These are phyloP conservation scores for Dolichomitus sp. DNA, from an alignment of 2,888 invertebrate genomes.

Conservation along the genomic window DNA sequence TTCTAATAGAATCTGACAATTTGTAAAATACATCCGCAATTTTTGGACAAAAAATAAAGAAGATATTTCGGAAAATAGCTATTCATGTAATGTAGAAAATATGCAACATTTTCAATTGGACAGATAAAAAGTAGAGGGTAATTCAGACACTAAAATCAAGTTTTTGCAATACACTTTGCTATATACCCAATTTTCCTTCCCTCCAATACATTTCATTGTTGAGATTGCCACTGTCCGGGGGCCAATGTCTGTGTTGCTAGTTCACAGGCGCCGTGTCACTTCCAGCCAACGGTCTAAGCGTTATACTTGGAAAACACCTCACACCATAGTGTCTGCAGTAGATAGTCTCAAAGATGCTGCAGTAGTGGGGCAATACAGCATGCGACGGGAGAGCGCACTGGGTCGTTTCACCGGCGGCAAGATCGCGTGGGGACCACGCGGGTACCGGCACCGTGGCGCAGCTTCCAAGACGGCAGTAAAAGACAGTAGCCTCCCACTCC, in stretches of 20 bases:
- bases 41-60: too few species aligned
- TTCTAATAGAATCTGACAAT: too few species aligned
- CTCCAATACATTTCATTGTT: background rate
- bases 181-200: too few species aligned
- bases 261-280: constrained; percentile 1
- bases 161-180: too few species aligned
- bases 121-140: background rate
- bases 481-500: constrained; percentile 17
- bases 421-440: constrained; percentile 48
- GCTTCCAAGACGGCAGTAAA: constrained; percentile 48
- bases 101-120: too few species aligned
- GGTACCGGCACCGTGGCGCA: constrained; percentile 35
- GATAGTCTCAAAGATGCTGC: background rate
- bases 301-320: constrained; percentile 19
- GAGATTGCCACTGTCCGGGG: background rate
- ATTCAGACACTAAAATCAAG: too few species aligned
- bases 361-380: constrained; percentile 2
- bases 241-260: background rate
- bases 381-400: background rate
- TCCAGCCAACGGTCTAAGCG: constrained; percentile 16
- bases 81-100: too few species aligned
- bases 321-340: background rate
- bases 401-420: constrained; percentile 53
- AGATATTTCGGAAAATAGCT: too few species aligned
- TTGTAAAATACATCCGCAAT: too few species aligned